phyloP scores from a whole-genome alignment of 1,140 invertebrate genomes.

The Dendrolimus punctatus region DNA sequence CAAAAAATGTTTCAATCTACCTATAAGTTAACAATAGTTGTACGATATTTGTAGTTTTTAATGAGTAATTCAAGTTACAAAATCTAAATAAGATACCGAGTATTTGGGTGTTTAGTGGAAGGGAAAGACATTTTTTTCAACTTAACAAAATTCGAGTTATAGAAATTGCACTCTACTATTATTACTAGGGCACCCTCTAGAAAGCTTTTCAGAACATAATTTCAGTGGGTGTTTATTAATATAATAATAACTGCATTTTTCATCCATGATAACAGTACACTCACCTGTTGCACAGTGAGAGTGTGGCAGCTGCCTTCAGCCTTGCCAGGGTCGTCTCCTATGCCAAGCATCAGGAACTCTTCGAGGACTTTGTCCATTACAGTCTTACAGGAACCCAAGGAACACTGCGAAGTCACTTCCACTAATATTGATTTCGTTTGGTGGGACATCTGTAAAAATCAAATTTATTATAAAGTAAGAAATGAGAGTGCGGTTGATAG shows the following conservation, averaged over 20 bases:
- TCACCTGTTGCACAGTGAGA: conserved; percentile 54
- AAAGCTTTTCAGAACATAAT: neutral
- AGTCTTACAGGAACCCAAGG: conserved; percentile 77
- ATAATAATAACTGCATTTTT: no score
- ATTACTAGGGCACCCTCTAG: no score
- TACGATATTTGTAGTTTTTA: no score
- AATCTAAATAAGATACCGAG: no score
- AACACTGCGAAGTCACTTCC: conserved; percentile 84
- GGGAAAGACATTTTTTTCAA: no score
- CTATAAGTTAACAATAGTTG: no score
- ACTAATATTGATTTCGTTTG: conserved; percentile 80
- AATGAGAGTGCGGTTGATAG: no score
- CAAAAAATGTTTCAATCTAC: no score
- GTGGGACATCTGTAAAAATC: conserved; percentile 69
- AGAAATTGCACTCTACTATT: no score
- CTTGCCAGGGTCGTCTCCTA: conserved; percentile 47
- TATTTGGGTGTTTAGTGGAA: no score
- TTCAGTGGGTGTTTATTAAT: neutral
- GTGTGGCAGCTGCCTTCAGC: conserved; percentile 27
- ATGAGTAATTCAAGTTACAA: no score
- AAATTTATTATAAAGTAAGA: neutral
- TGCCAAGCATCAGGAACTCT: conserved; percentile 74
- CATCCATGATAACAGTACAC: neutral
- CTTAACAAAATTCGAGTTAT: no score
- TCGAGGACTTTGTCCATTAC: conserved; percentile 79